Base-by-base conservation (phyloP, 2,888 invertebrate species). In the Gymnosoma rotundatum region DNA sequence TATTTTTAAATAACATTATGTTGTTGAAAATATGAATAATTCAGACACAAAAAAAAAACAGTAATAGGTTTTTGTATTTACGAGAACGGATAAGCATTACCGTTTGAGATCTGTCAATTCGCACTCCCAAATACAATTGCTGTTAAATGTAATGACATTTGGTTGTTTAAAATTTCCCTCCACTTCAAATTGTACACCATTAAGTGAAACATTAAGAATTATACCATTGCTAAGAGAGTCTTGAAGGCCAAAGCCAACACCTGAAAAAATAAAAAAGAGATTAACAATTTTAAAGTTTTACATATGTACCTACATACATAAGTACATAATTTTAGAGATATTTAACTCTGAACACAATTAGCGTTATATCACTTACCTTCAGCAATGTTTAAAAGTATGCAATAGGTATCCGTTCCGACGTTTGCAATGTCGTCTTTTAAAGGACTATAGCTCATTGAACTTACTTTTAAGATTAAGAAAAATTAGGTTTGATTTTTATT, bases 71-170 rank as follows among this genome's bases (percentile, higher is more conserved):
- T 32, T 32, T 25, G 25, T 2, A 25, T 25, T 25, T 32, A 32
- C 7, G 32, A 32, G 32, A 32, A 6, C 32, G 32, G 32, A n/a
- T 48, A 48, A 14, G n/a, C 14, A n/a, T 48, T 48, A 48, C 45
- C 45, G 14, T 48, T 48, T 48, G 12, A 48, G 8, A 56, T 25
- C 16, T 56, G 5, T 94, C 91, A 95, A 95, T 87, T 95, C 95
- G 3, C 95, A 95, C 91, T 96, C 96, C 96, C 96, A 97, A 69
- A 96, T 94, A 75, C 96, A 93, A 90, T 96, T 95, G 25, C 95
- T 95, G 85, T 95, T 94, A 89, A 96, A 96, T 60, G 93, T 92
- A 0, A 95, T 95, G 75, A 93, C 92, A 63, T 94, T 93, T 42
- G 93, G 93, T 20, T 21, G 60, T 2, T n/a, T 25, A 0, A 95